Conservation (phyloP, 37 sponge, comb jelly and placozoan genomes). For the Halichondria panicea region DNA sequence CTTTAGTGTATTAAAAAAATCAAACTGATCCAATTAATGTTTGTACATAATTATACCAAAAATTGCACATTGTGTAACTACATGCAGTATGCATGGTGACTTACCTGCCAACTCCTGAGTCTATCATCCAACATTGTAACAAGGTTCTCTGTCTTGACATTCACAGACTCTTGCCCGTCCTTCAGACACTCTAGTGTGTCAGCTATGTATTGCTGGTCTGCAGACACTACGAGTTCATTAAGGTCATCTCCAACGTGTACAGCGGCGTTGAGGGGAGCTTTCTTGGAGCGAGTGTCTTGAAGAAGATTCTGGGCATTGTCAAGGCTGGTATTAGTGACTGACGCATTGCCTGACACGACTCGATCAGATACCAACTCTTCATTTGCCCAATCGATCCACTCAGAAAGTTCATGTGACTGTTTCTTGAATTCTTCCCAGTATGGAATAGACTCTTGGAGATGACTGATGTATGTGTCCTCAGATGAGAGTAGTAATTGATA, state of each 20-base stretch:
- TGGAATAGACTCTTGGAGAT: conserved; percentile 58
- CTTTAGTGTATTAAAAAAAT: background rate
- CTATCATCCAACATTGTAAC: conserved; percentile 36
- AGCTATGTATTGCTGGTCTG: conserved; percentile 20
- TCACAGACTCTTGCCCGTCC: conserved; percentile 1
- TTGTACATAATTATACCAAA: background rate
- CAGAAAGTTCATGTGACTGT: background rate
- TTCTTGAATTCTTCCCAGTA: conserved; percentile 60
- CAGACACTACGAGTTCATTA: conserved; percentile 6
- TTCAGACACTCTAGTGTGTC: conserved; percentile 16
- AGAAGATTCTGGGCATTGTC: conserved; percentile 17
- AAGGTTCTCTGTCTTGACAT: conserved; percentile 3
- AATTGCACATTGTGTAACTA: background rate
- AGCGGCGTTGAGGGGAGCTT: background rate
- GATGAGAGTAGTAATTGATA: background rate
- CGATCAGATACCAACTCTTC: conserved; percentile 24
- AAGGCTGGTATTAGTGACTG: conserved; percentile 37
- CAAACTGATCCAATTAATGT: background rate
- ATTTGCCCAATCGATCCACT: conserved; percentile 30
- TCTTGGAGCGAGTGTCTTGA: conserved; percentile 7
- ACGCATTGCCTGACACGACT: conserved; percentile 31
- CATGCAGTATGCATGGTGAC: background rate
- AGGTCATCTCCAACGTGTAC: background rate
- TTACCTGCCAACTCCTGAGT: conserved; percentile 60
- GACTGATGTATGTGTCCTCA: conserved; percentile 6